Conservation (phyloP, 2,113 vertebrate genomes). For the Grammomys surdaster region DNA sequence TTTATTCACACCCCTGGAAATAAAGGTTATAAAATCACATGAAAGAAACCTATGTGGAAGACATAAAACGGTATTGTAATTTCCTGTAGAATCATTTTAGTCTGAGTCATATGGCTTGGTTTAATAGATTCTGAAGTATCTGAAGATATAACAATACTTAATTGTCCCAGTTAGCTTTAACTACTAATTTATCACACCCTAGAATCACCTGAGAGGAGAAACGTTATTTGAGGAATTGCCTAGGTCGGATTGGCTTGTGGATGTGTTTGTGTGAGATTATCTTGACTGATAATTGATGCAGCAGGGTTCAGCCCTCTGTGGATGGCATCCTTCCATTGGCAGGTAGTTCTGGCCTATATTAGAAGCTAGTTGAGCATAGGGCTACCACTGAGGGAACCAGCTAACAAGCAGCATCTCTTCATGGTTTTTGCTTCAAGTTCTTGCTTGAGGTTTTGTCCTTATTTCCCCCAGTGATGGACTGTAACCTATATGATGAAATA, state of each 20-base stretch:
- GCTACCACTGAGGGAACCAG: neutral
- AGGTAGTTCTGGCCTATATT: neutral
- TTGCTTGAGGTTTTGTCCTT: neutral
- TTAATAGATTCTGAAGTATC: neutral
- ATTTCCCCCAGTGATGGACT: neutral
- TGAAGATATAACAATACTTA: neutral
- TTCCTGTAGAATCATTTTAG: neutral
- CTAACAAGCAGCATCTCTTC: neutral
- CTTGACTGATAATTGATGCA: neutral
- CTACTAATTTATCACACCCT: neutral
- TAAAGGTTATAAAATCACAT: slow-evolving; percentile 16
- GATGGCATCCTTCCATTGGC: neutral
- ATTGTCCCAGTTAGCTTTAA: neutral
- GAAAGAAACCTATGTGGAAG: neutral
- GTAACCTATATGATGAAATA: neutral
- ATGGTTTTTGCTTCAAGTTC: neutral
- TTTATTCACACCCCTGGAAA: neutral
- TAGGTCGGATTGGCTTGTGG: no score
- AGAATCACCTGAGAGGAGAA: neutral
- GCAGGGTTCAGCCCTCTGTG: neutral
- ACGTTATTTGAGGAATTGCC: neutral
- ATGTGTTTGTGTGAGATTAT: neutral
- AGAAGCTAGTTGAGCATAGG: neutral
- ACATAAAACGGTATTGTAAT: neutral
- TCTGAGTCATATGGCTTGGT: neutral